phyloP scores from a whole-genome alignment of 2,888 invertebrate species.

The Euspilapteryx auroguttella region DNA sequence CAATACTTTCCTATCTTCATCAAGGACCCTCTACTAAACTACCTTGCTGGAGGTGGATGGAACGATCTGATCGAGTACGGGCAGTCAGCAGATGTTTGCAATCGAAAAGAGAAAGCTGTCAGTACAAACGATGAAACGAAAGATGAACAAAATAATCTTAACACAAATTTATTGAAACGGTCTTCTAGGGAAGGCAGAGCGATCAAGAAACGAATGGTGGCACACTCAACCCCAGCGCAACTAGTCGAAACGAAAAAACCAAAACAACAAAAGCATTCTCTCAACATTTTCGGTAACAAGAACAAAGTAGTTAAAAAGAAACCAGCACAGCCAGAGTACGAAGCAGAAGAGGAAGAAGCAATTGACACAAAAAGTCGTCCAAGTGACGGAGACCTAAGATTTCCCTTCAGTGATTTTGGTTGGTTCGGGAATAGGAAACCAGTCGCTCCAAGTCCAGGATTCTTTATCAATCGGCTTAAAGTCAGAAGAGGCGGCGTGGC shows the following conservation, averaged over 20 bases:
- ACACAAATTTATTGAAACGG: background rate
- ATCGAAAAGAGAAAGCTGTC: slow-evolving; percentile 27
- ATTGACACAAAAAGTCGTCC: slow-evolving; percentile 16
- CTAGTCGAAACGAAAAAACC: slow-evolving; percentile 13
- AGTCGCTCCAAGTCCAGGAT: slow-evolving; percentile 56
- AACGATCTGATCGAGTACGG: slow-evolving; percentile 62
- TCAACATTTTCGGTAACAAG: slow-evolving; percentile 17
- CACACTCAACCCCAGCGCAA: slow-evolving; percentile 15
- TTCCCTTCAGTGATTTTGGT: slow-evolving; percentile 21
- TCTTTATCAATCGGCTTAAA: slow-evolving; percentile 69
- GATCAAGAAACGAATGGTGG: slow-evolving; percentile 29
- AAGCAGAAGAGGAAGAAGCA: slow-evolving; percentile 14
- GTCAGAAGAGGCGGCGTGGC: slow-evolving; percentile 77
- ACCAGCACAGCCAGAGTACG: slow-evolving; percentile 17
- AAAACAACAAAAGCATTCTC: slow-evolving; percentile 17
- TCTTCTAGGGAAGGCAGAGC: slow-evolving; percentile 22
- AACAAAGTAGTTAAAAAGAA: slow-evolving; percentile 12
- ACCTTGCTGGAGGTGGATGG: slow-evolving; percentile 49
- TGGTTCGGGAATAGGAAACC: slow-evolving; percentile 30
- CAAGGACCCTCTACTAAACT: slow-evolving; percentile 56
- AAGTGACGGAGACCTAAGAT: slow-evolving; percentile 22
- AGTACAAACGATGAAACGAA: slow-evolving; percentile 4
- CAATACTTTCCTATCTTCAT: slow-evolving; percentile 58
- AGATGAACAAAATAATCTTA: background rate
- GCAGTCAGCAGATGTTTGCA: slow-evolving; percentile 56